Conservation (phyloP, 2,888 invertebrate genomes). For the Helicoverpa assulta region DNA sequence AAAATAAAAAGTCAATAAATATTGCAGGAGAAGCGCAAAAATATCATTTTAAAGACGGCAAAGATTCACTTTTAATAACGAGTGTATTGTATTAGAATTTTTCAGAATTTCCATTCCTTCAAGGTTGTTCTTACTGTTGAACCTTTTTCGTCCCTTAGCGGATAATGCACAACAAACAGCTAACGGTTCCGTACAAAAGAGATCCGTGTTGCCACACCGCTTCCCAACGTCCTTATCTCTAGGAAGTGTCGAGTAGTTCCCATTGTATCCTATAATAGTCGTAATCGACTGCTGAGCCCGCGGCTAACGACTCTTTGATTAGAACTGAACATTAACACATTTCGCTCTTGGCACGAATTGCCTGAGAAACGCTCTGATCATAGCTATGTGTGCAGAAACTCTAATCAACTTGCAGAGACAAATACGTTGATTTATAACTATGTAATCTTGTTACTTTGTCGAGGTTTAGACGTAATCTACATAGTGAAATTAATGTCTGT, state of each 20-base stretch:
- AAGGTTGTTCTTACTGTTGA: conserved; percentile 17
- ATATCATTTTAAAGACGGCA: no score
- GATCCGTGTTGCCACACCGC: conserved; percentile 46
- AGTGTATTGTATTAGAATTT: neutral
- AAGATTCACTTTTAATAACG: no score
- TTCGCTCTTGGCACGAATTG: conserved; percentile 65
- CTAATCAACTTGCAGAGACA: conserved; percentile 50
- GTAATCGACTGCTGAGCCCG: conserved; percentile 79
- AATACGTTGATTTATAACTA: conserved; percentile 54
- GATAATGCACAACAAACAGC: conserved; percentile 39
- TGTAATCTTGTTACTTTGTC: conserved; percentile 26
- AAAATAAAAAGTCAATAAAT: no score
- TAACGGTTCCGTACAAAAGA: conserved; percentile 47
- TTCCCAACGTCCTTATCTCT: conserved; percentile 67
- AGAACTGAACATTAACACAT: conserved; percentile 78
- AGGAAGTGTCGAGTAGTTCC: conserved; percentile 78
- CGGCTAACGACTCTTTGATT: conserved; percentile 84
- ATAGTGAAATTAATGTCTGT: neutral
- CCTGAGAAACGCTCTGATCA: conserved; percentile 54
- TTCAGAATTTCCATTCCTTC: neutral
- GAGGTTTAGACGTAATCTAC: conserved; percentile 11
- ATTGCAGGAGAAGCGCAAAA: no score
- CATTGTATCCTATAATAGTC: conserved; percentile 77
- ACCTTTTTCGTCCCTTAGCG: conserved; percentile 23
- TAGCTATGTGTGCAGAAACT: conserved; percentile 53